phyloP scores from a whole-genome alignment of 2,888 invertebrate species.

The Selenia dentaria region DNA sequence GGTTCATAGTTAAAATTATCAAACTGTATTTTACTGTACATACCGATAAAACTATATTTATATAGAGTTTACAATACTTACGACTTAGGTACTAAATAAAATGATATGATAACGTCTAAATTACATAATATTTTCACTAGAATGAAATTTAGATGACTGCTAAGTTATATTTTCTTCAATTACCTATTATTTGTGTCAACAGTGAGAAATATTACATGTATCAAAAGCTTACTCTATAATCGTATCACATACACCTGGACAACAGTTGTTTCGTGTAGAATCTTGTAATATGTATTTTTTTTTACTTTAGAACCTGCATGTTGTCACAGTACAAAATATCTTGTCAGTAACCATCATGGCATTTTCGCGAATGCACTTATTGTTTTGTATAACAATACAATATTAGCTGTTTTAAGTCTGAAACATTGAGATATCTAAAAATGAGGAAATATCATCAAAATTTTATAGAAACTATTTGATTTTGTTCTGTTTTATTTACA shows the following conservation, averaged over 20 bases:
- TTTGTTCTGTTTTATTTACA: no score
- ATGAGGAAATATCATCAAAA: no score
- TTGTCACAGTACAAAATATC: no score
- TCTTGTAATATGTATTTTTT: no score
- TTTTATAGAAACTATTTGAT: no score
- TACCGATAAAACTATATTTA: background rate
- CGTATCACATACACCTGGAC: conserved; percentile 19
- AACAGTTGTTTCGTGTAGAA: background rate
- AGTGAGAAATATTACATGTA: conserved; percentile 20
- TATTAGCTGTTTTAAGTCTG: no score
- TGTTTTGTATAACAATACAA: no score
- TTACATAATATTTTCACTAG: conserved; percentile 1
- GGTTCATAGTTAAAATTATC: background rate
- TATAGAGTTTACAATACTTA: conserved; percentile 8
- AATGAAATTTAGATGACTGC: conserved; percentile 2
- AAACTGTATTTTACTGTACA: background rate
- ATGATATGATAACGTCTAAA: conserved; percentile 23
- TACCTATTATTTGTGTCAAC: conserved; percentile 9
- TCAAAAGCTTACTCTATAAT: conserved; percentile 16
- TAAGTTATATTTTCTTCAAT: background rate
- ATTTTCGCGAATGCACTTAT: no score
- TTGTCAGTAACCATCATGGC: no score
- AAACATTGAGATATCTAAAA: no score
- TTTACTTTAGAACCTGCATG: no score
- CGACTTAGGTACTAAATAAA: conserved; percentile 4